Conservation (phyloP, 1,140 invertebrate species). For the Cyclargus thomasi region DNA sequence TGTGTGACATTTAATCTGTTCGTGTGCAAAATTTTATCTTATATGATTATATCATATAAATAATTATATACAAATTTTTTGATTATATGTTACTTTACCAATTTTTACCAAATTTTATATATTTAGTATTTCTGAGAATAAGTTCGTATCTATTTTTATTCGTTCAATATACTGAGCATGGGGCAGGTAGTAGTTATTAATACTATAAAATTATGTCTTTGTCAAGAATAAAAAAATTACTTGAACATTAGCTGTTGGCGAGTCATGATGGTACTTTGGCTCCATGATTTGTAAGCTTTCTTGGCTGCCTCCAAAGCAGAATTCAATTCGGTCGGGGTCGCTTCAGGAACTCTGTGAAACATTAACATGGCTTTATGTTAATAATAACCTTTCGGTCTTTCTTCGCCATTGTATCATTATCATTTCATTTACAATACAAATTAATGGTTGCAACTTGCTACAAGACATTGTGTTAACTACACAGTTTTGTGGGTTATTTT, state of each 20-base stretch:
- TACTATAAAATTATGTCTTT: too few species aligned
- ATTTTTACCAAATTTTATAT: too few species aligned
- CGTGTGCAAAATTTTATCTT: too few species aligned
- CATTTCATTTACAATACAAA: constrained; percentile 3
- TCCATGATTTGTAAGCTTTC: constrained; percentile 88
- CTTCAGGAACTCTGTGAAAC: constrained; percentile 87
- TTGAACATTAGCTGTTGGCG: constrained; percentile 98
- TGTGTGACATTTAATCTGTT: too few species aligned
- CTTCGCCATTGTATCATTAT: background rate
- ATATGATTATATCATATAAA: too few species aligned
- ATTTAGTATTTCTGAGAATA: too few species aligned
- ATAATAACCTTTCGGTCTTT: background rate
- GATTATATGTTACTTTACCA: background rate
- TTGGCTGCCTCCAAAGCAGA: constrained; percentile 91
- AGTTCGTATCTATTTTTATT: too few species aligned
- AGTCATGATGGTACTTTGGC: constrained; percentile 92
- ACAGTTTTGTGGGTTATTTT: background rate
- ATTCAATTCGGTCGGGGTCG: constrained; percentile 94
- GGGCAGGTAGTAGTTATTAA: too few species aligned
- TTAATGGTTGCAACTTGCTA: background rate
- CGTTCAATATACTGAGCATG: too few species aligned
- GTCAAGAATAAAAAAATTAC: constrained; percentile 73
- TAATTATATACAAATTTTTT: background rate
- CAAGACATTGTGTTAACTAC: background rate
- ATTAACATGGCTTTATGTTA: constrained; percentile 6